Conservation (phyloP, 2,797 vertebrate species). For the Crenuchus spilurus region DNA sequence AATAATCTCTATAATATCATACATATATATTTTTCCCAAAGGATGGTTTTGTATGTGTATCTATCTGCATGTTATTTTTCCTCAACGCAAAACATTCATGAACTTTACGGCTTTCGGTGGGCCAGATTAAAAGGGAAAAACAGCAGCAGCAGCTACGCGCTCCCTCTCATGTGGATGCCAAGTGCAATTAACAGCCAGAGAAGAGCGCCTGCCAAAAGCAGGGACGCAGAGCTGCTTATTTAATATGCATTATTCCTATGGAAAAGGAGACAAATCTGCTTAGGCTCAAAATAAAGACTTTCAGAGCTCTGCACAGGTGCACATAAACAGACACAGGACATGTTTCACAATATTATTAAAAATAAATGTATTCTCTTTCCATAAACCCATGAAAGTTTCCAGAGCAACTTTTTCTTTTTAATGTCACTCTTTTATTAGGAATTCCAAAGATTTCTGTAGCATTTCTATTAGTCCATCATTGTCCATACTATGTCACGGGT, state of each 20-base stretch:
- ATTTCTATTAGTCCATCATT: too few species aligned
- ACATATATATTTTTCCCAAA: not conserved
- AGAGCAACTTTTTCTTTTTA: too few species aligned
- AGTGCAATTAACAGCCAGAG: conserved; percentile 62
- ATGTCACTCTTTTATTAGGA: too few species aligned
- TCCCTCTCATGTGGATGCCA: conserved; percentile 53
- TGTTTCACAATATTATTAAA: conserved; percentile 8
- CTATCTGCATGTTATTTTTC: not conserved
- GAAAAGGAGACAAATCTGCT: conserved; percentile 45
- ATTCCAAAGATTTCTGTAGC: too few species aligned
- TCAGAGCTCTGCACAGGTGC: conserved; percentile 19
- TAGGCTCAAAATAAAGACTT: conserved; percentile 39
- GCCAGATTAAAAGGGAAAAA: conserved; percentile 44
- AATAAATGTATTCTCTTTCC: not conserved
- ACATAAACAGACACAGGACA: conserved; percentile 8
- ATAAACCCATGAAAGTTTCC: conserved; percentile 17
- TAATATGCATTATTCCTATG: conserved; percentile 51
- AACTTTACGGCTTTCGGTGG: conserved; percentile 30
- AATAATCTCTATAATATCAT: too few species aligned
- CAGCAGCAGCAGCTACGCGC: conserved; percentile 40
- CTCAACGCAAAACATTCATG: conserved; percentile 24
- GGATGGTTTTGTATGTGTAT: not conserved
- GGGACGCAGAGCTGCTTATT: conserved; percentile 48
- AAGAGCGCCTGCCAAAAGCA: conserved; percentile 55
- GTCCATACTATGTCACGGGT: too few species aligned